phyloP scores from a whole-genome alignment of 2,888 invertebrate species.

The Bombylius discolor region DNA sequence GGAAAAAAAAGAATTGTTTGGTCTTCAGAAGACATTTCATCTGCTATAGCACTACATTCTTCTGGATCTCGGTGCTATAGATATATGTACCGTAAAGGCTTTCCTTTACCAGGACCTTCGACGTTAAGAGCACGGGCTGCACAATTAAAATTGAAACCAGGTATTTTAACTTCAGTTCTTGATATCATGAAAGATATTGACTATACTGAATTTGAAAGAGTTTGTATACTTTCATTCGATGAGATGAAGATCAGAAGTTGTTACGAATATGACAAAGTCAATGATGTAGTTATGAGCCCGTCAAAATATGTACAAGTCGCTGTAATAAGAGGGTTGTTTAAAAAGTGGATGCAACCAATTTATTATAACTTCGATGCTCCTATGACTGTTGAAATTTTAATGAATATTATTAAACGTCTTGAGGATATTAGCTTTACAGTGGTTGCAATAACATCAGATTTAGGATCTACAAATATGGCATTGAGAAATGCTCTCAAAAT shows the following conservation, averaged over 20 bases:
- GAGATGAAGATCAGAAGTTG: conserved; percentile 10
- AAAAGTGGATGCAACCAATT: conserved; percentile 13
- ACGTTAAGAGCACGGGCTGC: no score
- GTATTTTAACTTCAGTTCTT: no score
- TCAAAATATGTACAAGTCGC: conserved; percentile 9
- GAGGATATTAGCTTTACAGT: conserved; percentile 6
- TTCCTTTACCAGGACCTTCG: no score
- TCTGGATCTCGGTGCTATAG: background rate
- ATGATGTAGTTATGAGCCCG: no score
- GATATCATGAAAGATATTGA: no score
- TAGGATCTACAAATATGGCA: background rate
- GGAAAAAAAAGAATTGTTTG: no score
- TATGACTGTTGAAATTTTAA: conserved; percentile 3
- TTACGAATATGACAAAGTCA: background rate
- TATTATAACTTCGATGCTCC: conserved; percentile 10
- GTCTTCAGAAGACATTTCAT: no score
- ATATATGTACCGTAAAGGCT: conserved; percentile 1
- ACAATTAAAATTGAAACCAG: conserved; percentile 5
- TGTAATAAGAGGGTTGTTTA: conserved; percentile 7
- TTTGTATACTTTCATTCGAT: conserved; percentile 12
- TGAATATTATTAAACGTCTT: background rate
- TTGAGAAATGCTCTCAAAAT: background rate
- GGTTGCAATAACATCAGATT: background rate
- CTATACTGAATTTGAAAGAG: conserved; percentile 1
- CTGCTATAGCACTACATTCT: no score